phyloP scores from a whole-genome alignment of 2,113 vertebrate genomes.

The Limnothrissa miodon region DNA sequence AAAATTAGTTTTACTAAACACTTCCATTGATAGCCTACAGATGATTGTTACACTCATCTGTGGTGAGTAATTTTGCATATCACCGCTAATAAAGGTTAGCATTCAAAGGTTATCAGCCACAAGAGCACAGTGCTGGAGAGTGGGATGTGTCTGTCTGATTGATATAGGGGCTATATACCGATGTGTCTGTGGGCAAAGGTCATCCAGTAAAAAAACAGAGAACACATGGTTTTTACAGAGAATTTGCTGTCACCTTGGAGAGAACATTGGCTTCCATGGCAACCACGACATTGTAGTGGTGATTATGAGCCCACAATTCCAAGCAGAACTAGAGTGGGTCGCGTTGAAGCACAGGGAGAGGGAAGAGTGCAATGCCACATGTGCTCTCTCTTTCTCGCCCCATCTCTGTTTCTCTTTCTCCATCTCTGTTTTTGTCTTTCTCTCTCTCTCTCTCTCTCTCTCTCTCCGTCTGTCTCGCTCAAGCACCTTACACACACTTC shows the following conservation, averaged over 20 bases:
- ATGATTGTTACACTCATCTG: background rate
- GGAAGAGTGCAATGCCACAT: background rate
- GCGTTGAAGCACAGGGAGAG: background rate
- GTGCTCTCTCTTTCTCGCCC: background rate
- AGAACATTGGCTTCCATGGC: constrained; percentile 54
- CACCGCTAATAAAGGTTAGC: background rate
- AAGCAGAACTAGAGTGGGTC: background rate
- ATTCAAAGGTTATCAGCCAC: background rate
- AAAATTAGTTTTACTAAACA: background rate
- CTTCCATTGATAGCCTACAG: background rate
- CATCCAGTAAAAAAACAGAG: background rate
- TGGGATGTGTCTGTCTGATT: background rate
- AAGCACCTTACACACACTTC: constrained; percentile 9
- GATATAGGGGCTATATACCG: background rate
- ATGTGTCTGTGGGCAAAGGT: background rate
- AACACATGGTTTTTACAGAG: background rate
- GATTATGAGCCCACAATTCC: constrained; percentile 27
- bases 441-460: background rate
- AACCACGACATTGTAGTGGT: constrained; percentile 41
- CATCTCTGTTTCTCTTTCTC: background rate
- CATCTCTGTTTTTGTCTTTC: too few relatives aligned
- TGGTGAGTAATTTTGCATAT: background rate
- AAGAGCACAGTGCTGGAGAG: background rate
- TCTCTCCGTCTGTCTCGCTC: background rate
- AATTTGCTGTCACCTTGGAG: constrained; percentile 47